A percentile compares a stretch with the other conserved stretches of the same genome.
These are phyloP conservation scores for Tauraco erythrolophus DNA, from an alignment of 2,113 vertebrate species.

Conservation along the genomic window DNA sequence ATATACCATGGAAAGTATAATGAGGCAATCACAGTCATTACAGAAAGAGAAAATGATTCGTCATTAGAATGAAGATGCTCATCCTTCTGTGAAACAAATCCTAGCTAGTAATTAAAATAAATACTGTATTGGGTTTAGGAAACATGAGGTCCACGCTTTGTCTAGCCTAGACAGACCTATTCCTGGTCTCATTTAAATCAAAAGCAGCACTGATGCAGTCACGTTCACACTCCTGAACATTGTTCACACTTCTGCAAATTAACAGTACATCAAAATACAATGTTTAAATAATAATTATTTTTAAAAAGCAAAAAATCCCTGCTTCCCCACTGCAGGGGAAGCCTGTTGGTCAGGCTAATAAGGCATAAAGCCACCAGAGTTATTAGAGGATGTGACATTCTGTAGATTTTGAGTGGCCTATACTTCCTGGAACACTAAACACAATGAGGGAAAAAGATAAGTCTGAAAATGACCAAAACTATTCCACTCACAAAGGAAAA, in stretches of 20 bases:
- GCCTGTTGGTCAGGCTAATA: background rate
- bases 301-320: background rate
- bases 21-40: slow-evolving; percentile 29
- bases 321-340: background rate
- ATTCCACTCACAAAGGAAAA: background rate
- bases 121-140: background rate
- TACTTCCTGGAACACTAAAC: slow-evolving; percentile 1
- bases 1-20: slow-evolving; percentile 35
- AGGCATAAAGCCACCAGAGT: background rate
- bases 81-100: slow-evolving; percentile 26
- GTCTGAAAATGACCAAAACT: background rate
- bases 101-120: slow-evolving; percentile 40
- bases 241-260: background rate
- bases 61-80: slow-evolving; percentile 41
- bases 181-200: background rate
- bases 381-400: slow-evolving; percentile 20
- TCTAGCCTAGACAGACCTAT: background rate
- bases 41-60: slow-evolving; percentile 40
- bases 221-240: background rate
- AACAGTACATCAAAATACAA: background rate
- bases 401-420: background rate
- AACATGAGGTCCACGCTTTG: background rate
- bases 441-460: background rate
- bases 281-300: background rate
- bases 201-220: background rate